phyloP scores from a whole-genome alignment of 1,140 invertebrate genomes.

The Drosophila takahashii region DNA sequence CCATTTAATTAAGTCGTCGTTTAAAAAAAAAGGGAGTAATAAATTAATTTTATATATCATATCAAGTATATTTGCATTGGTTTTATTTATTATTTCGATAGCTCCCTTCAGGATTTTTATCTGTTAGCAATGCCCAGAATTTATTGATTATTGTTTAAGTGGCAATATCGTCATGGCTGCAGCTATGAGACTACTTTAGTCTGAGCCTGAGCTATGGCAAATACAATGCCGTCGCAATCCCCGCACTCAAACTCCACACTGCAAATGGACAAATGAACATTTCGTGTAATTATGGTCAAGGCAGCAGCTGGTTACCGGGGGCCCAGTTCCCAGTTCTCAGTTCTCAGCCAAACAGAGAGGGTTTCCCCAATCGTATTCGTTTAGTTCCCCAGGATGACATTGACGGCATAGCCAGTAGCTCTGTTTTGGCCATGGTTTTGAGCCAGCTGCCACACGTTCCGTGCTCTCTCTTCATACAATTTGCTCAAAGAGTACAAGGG shows the following conservation, averaged over 20 bases:
- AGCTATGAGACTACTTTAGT: constrained; percentile 38
- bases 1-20: too few species aligned
- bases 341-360: constrained; percentile 6
- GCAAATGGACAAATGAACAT: constrained; percentile 44
- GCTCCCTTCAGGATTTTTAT: neutral
- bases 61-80: neutral
- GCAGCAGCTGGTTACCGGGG: constrained; percentile 44
- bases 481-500: constrained; percentile 7
- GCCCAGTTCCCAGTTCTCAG: constrained; percentile 51
- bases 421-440: constrained; percentile 35
- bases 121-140: constrained; percentile 1
- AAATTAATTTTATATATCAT: neutral
- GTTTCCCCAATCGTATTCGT: constrained; percentile 26
- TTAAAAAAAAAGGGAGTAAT: too few species aligned
- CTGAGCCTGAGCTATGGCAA: constrained; percentile 22
- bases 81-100: neutral
- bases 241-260: constrained; percentile 15
- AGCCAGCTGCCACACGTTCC: constrained; percentile 16
- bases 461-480: constrained; percentile 2
- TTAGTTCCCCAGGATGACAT: constrained; percentile 38
- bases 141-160: constrained; percentile 40
- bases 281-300: constrained; percentile 54
- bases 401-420: constrained; percentile 31
- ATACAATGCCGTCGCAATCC: constrained; percentile 6
- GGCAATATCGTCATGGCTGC: constrained; percentile 30